Percentiles rank a stretch among this genome's conserved stretches.
phyloP scores from a whole-genome alignment of 2,797 vertebrate genomes.

The Leuciscus waleckii region DNA sequence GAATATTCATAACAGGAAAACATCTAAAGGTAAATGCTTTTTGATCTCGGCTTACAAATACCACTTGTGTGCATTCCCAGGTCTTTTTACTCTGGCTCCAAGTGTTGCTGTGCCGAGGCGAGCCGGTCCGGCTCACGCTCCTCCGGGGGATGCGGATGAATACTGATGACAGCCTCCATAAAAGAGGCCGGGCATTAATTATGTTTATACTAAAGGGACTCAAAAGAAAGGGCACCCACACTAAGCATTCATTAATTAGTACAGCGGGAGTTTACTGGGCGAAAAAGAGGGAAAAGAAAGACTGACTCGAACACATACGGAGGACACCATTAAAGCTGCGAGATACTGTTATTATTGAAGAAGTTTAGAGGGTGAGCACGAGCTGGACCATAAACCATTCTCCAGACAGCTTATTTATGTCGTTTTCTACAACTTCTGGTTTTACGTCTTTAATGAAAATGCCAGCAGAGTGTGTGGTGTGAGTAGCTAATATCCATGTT shows the following conservation, averaged over 20 bases:
- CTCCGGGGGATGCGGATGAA: slow-evolving; percentile 77
- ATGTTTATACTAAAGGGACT: slow-evolving; percentile 86
- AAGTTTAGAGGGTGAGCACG: slow-evolving; percentile 68
- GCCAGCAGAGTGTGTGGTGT: slow-evolving; percentile 66
- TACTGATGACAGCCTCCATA: slow-evolving; percentile 82
- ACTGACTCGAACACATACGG: slow-evolving; percentile 34
- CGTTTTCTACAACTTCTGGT: slow-evolving; percentile 63
- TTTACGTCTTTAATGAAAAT: slow-evolving; percentile 64
- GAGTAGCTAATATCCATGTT: slow-evolving; percentile 62
- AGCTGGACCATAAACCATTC: slow-evolving; percentile 72
- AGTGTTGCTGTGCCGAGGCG: slow-evolving; percentile 69
- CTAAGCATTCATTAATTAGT: slow-evolving; percentile 85
- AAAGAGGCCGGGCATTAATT: slow-evolving; percentile 81
- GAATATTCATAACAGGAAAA: slow-evolving; percentile 97
- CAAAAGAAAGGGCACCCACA: slow-evolving; percentile 84
- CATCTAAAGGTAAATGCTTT: slow-evolving; percentile 94
- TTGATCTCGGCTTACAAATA: slow-evolving; percentile 86
- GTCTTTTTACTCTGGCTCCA: slow-evolving; percentile 79
- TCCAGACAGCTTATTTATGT: slow-evolving; percentile 78
- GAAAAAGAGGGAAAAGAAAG: slow-evolving; percentile 53
- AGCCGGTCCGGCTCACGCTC: slow-evolving; percentile 68
- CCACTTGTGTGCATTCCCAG: slow-evolving; percentile 85
- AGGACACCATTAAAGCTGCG: slow-evolving; percentile 64
- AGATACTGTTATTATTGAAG: slow-evolving; percentile 67
- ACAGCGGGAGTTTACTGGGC: slow-evolving; percentile 79